These are phyloP conservation scores for Salminus brasiliensis DNA, from an alignment of 2,113 vertebrate species.

Conservation along the genomic window DNA sequence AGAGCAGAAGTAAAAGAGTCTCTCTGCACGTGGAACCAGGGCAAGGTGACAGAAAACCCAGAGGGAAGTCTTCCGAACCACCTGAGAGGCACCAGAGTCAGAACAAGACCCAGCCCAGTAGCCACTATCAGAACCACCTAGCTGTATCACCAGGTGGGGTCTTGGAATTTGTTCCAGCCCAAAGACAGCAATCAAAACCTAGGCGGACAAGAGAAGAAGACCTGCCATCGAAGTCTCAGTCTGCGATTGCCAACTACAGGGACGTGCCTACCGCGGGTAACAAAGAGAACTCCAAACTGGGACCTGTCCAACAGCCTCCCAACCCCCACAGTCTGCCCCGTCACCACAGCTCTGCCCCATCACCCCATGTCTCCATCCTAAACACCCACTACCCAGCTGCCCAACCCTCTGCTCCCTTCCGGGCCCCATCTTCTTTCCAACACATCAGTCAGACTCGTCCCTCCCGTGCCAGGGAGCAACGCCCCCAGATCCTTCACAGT, in stretches of 20 bases:
- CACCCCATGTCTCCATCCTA: conserved; percentile 74
- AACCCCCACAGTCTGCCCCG: conserved; percentile 66
- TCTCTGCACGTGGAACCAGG: conserved; percentile 68
- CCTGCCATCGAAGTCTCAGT: conserved; percentile 45
- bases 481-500: conserved; percentile 67
- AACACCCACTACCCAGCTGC: conserved; percentile 64
- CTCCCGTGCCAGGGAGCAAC: conserved; percentile 65
- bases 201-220: conserved; percentile 67
- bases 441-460: conserved; percentile 61
- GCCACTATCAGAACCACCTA: conserved; percentile 65
- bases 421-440: conserved; percentile 58
- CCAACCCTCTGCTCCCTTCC: conserved; percentile 59
- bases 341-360: conserved; percentile 68
- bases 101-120: conserved; percentile 41
- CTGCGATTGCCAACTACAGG: conserved; percentile 46
- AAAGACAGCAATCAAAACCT: conserved; percentile 65
- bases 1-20: conserved; percentile 63
- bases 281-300: conserved; percentile 78
- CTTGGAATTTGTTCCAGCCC: conserved; percentile 76
- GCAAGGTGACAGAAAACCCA: conserved; percentile 64
- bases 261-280: conserved; percentile 65
- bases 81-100: conserved; percentile 58
- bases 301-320: conserved; percentile 70
- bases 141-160: conserved; percentile 66
- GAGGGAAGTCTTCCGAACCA: conserved; percentile 55